Percentiles rank a stretch among this genome's conserved stretches.
Conservation (phyloP, 2,797 vertebrate species). For the Selene dorsalis region DNA sequence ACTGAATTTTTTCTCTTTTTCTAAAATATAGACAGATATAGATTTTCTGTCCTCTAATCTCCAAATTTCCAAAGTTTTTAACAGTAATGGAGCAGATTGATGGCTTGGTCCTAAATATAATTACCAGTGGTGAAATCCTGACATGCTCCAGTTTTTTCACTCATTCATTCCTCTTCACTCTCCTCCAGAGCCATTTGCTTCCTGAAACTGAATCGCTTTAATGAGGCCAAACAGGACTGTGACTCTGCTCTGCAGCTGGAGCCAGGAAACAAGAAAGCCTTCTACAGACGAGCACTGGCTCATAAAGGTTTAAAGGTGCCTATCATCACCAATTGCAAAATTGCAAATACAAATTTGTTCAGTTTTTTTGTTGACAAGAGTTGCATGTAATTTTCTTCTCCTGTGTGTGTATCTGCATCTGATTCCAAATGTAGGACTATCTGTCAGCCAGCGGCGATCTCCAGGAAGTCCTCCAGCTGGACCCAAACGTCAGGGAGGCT, state of each 20-base stretch:
- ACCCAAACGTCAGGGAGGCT: slow-evolving; percentile 89
- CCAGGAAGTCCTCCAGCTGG: slow-evolving; percentile 89
- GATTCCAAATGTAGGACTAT: slow-evolving; percentile 85
- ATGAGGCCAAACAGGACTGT: slow-evolving; percentile 94
- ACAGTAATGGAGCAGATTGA: background rate
- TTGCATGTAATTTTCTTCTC: background rate
- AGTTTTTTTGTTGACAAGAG: background rate
- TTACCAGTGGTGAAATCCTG: background rate
- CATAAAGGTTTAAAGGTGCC: slow-evolving; percentile 93
- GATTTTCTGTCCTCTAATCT: background rate
- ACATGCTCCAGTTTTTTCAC: background rate
- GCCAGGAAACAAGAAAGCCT: slow-evolving; percentile 91
- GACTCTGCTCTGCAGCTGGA: slow-evolving; percentile 90
- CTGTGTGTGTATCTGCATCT: background rate
- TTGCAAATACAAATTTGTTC: background rate
- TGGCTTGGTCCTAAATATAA: background rate
- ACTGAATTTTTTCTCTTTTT: background rate
- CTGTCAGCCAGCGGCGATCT: slow-evolving; percentile 90
- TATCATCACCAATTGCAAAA: background rate
- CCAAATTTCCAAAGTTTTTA: background rate
- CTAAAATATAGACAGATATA: background rate
- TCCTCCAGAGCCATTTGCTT: slow-evolving; percentile 91
- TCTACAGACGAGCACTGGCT: slow-evolving; percentile 94
- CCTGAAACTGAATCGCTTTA: slow-evolving; percentile 89
- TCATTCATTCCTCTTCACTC: background rate